phyloP scores from a whole-genome alignment of 2,888 invertebrate species.

The Tetramorium bicarinatum region DNA sequence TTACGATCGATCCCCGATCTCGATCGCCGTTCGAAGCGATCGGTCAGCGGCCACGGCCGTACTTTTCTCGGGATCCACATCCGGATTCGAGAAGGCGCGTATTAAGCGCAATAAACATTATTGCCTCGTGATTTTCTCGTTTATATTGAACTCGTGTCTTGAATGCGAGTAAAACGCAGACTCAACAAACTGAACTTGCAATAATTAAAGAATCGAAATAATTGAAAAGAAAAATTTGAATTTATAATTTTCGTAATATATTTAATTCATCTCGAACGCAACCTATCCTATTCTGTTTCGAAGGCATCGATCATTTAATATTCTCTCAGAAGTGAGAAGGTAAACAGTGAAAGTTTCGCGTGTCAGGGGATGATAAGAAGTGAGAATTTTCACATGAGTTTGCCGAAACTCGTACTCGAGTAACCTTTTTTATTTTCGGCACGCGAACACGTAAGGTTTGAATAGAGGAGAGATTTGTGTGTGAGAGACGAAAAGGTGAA shows the following conservation, averaged over 20 bases:
- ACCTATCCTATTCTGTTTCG: not conserved
- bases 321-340: not conserved
- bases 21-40: conserved; percentile 7
- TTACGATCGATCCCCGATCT: conserved; percentile 35
- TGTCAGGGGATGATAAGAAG: not conserved
- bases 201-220: not conserved
- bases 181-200: not conserved
- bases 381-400: conserved; percentile 12
- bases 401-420: conserved; percentile 16
- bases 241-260: not conserved
- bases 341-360: conserved; percentile 29
- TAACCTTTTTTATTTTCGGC: not conserved
- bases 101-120: not conserved
- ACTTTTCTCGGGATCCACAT: conserved; percentile 30
- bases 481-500: conserved; percentile 30
- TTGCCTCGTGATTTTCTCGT: not conserved
- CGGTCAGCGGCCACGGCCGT: not conserved
- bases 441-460: not conserved
- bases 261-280: not conserved
- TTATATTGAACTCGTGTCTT: not conserved
- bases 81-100: not conserved
- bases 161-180: not conserved
- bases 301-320: not conserved
- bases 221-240: not conserved
- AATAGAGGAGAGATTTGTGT: not conserved